These are phyloP conservation scores for Sapajus apella DNA, from an alignment of 2,113 vertebrate genomes.

Conservation along the genomic window DNA sequence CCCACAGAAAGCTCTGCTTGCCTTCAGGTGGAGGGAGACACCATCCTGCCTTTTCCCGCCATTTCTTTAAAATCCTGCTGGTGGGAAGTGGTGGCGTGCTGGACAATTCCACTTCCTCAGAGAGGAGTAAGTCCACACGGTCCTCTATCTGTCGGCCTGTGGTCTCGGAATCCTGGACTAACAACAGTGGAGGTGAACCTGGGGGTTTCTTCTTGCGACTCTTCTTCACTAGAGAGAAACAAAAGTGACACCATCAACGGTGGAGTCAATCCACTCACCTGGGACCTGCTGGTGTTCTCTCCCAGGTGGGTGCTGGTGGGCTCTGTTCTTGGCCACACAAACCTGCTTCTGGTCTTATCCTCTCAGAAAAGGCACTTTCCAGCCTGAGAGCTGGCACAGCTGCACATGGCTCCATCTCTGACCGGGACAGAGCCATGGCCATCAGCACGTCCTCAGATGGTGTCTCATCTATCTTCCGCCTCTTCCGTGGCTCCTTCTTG, in stretches of 20 bases:
- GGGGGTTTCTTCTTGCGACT: constrained; percentile 79
- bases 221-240: constrained; percentile 84
- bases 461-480: constrained; percentile 78
- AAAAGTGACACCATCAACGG: not conserved
- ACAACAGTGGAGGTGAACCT: constrained; percentile 84
- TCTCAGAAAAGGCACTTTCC: constrained; percentile 74
- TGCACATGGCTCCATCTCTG: constrained; percentile 85
- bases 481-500: constrained; percentile 83
- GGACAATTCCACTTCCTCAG: constrained; percentile 79
- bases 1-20: constrained; percentile 87
- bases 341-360: constrained; percentile 83
- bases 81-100: constrained; percentile 85
- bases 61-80: constrained; percentile 83
- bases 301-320: not conserved
- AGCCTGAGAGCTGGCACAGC: constrained; percentile 62
- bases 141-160: constrained; percentile 86
- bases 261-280: not conserved
- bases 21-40: not conserved
- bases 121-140: constrained; percentile 87
- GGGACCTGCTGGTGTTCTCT: not conserved
- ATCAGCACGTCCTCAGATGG: constrained; percentile 92
- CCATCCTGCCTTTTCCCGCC: constrained; percentile 62
- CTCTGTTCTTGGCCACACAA: not conserved
- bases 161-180: constrained; percentile 88
- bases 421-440: constrained; percentile 95